Conservation (phyloP, 2,888 invertebrate genomes). For the Plusia festucae region DNA sequence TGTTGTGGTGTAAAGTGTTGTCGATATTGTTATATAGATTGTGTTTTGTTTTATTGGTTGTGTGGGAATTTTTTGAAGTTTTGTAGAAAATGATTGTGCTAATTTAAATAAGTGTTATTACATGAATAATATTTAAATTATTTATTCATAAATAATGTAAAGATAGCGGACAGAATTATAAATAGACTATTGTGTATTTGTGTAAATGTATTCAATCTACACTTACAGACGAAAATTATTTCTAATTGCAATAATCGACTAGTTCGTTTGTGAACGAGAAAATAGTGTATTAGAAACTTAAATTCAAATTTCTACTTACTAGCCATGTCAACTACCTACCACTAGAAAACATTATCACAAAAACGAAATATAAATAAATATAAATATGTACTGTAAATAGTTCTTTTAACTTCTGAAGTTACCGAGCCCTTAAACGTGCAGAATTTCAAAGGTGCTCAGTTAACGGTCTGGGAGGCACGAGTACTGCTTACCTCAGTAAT, state of each 20-base stretch:
- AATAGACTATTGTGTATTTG: no score
- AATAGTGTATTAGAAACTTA: no score
- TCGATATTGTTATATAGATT: slow-evolving; percentile 29
- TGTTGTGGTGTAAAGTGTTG: slow-evolving; percentile 27
- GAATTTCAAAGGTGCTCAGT: not conserved
- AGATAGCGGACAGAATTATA: no score
- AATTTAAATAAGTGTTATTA: not conserved
- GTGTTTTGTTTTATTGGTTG: not conserved
- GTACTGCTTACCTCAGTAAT: not conserved
- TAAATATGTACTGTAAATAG: not conserved
- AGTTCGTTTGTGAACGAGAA: no score
- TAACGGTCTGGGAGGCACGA: not conserved
- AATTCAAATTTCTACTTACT: no score
- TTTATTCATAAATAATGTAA: no score
- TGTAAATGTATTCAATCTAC: no score
- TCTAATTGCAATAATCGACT: no score
- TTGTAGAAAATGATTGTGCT: not conserved
- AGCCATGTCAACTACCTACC: no score
- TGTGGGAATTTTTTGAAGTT: slow-evolving; percentile 20
- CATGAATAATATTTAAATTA: no score
- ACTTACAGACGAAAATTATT: no score
- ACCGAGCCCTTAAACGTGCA: not conserved
- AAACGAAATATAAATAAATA: not conserved
- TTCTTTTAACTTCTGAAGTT: not conserved
- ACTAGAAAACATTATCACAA: no score